Evolutionary conservation across 2,888 invertebrate genomes (phyloP).

Genomic region (Acanthosepion lycidas): DNA sequence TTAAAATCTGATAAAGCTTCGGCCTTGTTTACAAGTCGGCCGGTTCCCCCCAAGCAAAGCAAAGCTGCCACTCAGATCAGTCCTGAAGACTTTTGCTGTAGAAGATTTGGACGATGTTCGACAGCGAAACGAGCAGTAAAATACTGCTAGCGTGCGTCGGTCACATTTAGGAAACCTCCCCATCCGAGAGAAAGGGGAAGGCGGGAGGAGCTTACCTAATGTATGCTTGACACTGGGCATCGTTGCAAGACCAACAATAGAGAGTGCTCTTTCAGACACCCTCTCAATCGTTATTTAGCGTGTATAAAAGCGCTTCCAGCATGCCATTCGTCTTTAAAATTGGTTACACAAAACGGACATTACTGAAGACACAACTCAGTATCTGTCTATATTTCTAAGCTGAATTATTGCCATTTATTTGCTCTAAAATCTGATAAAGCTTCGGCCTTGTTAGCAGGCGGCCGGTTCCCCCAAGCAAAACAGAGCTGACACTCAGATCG

Average conservation of each 20-base stretch:
- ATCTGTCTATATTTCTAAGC: too few species aligned
- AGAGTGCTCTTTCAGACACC: background rate
- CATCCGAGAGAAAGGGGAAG: background rate
- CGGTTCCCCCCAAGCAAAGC: too few species aligned
- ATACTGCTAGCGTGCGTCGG: background rate
- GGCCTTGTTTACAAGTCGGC: too few species aligned
- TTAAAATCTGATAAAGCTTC: too few species aligned
- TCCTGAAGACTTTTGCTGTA: background rate
- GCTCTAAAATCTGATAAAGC: too few species aligned
- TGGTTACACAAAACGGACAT: too few species aligned
- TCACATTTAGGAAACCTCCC: background rate
- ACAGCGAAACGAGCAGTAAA: background rate
- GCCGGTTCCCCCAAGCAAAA: too few species aligned
- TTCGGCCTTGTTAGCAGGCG: too few species aligned
- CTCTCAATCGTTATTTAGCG: conserved; percentile 20
- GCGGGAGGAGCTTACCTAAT: background rate
- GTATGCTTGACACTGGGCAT: background rate
- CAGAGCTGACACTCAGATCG: too few species aligned
- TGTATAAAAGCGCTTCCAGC: background rate
- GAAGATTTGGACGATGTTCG: background rate
- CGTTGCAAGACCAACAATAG: background rate
- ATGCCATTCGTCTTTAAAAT: background rate
- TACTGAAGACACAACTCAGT: too few species aligned
- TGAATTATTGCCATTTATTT: too few species aligned
- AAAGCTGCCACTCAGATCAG: too few species aligned